These are phyloP conservation scores for Halocynthia aurantium DNA, from an alignment of 23 tunicate species.

Conservation along the genomic window DNA sequence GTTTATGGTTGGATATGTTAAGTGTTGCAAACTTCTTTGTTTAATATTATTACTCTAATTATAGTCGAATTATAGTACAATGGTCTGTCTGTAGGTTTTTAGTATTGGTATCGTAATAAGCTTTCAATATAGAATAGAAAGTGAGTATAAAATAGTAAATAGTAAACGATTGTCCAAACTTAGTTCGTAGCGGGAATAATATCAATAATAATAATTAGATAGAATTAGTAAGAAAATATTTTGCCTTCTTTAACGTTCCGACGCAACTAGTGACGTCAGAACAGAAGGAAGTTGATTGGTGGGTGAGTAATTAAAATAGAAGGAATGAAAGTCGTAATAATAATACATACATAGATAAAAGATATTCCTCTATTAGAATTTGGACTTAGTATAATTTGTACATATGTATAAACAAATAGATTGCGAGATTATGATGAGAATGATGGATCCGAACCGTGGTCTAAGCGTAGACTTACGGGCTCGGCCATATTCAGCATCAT, in stretches of 20 bases:
- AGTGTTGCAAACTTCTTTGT: too few species aligned
- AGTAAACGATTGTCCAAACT: conserved; percentile 1
- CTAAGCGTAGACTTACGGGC: too few species aligned
- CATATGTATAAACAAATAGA: not conserved
- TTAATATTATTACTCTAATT: too few species aligned
- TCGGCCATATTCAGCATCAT: not conserved
- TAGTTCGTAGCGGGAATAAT: not conserved
- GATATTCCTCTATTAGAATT: too few species aligned
- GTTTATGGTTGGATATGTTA: not conserved
- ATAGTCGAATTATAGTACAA: too few species aligned
- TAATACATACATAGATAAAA: not conserved
- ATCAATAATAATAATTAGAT: not conserved
- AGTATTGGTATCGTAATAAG: too few species aligned
- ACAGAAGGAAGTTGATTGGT: conserved; percentile 12
- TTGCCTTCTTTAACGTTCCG: conserved; percentile 2
- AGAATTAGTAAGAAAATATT: not conserved
- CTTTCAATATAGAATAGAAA: not conserved
- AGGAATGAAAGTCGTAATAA: not conserved
- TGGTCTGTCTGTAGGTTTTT: too few species aligned
- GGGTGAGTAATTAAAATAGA: not conserved
- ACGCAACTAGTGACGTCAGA: not conserved
- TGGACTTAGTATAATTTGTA: too few species aligned
- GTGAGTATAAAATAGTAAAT: not conserved
- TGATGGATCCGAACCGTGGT: not conserved
- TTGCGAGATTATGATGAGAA: not conserved